phyloP scores from a whole-genome alignment of 2,797 vertebrate species.

The Glossophaga mutica region DNA sequence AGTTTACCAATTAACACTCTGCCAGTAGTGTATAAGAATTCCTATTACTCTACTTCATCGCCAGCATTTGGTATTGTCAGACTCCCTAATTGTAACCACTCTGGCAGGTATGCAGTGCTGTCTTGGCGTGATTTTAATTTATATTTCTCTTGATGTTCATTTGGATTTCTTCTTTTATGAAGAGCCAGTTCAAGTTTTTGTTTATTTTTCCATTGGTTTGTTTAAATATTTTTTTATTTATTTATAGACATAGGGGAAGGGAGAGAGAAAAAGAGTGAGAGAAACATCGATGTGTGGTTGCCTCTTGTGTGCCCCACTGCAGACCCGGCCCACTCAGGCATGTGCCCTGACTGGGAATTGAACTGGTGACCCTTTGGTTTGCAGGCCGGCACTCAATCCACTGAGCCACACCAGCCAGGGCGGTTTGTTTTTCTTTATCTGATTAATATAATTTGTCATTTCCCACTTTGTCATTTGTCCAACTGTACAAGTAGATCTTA shows the following conservation, averaged over 20 bases:
- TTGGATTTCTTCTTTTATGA: conserved; percentile 8
- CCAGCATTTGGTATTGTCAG: background rate
- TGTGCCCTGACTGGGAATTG: too few species aligned
- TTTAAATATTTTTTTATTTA: too few species aligned
- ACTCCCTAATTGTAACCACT: background rate
- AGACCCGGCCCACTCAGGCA: too few species aligned
- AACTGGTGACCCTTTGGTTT: too few species aligned
- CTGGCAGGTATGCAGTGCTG: background rate
- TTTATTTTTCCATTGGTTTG: background rate
- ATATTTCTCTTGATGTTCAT: background rate
- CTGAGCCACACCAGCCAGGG: too few species aligned
- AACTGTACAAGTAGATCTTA: background rate
- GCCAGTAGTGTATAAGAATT: background rate
- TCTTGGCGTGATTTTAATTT: background rate
- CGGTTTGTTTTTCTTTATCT: background rate
- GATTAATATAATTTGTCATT: background rate
- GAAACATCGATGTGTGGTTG: too few species aligned
- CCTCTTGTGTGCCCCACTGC: too few species aligned
- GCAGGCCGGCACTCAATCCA: too few species aligned
- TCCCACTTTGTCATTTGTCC: background rate
- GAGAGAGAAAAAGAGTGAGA: too few species aligned
- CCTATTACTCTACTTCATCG: background rate
- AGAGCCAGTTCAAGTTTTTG: background rate
- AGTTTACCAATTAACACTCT: background rate
- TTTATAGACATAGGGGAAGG: too few species aligned